Percentiles rank a stretch among this genome's conserved stretches.
These are phyloP conservation scores for Sula dactylatra DNA, from an alignment of 2,113 vertebrate species.

Conservation along the genomic window DNA sequence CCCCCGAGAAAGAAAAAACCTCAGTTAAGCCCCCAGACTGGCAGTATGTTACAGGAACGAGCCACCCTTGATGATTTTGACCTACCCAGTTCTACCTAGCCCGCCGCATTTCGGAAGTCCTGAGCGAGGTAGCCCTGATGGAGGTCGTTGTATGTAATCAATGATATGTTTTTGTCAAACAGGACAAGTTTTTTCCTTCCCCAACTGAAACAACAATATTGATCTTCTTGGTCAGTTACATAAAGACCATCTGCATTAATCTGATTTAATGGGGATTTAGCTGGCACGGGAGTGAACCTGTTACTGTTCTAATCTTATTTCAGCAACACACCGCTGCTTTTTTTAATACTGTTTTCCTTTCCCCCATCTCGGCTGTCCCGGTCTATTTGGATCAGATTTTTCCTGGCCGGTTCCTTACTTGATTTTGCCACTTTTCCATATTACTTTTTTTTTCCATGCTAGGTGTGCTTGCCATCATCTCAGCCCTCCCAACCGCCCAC, in stretches of 20 bases:
- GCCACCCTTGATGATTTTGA: no score
- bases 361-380: not conserved
- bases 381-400: constrained; percentile 5
- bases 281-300: constrained; percentile 58
- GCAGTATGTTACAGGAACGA: not conserved
- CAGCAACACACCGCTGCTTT: constrained; percentile 24
- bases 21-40: fast-evolving
- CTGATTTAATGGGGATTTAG: constrained; percentile 71
- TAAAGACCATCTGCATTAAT: constrained; percentile 74
- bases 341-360: constrained; percentile 21
- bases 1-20: not conserved
- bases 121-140: not conserved
- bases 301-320: constrained; percentile 63
- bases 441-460: not conserved
- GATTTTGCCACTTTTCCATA: not conserved
- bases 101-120: not conserved
- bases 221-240: constrained; percentile 70
- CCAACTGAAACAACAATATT: constrained; percentile 66
- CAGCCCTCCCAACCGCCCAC: not conserved
- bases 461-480: not conserved
- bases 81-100: not conserved
- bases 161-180: constrained; percentile 48
- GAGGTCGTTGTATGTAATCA: not conserved
- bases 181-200: constrained; percentile 29
- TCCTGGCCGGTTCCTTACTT: not conserved